These are phyloP conservation scores for Parnassius apollo DNA, from an alignment of 2,888 invertebrate species.

Conservation along the genomic window DNA sequence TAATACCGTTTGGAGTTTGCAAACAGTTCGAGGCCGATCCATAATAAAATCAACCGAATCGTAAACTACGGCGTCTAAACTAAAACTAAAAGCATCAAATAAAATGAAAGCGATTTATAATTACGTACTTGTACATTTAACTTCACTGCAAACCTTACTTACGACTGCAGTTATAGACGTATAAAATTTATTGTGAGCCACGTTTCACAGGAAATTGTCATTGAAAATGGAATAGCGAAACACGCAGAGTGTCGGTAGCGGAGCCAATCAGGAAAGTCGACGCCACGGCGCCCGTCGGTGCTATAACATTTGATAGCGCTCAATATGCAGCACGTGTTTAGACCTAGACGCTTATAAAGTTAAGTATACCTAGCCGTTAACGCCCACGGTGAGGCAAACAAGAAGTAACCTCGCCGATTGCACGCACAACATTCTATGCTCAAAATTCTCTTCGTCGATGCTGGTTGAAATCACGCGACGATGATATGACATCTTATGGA, in stretches of 20 bases:
- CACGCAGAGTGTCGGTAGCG: slow-evolving; percentile 35
- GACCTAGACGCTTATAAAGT: slow-evolving; percentile 26
- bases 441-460: background rate
- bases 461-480: too few relatives aligned
- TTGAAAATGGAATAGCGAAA: slow-evolving; percentile 36
- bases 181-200: slow-evolving; percentile 36
- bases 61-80: slow-evolving; percentile 7
- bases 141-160: slow-evolving; percentile 30
- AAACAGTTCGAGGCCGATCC: slow-evolving; percentile 3
- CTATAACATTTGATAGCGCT: slow-evolving; percentile 71
- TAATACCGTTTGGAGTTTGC: background rate
- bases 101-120: slow-evolving; percentile 29
- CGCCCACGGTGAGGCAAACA: slow-evolving; percentile 15
- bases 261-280: slow-evolving; percentile 60
- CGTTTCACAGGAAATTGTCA: slow-evolving; percentile 61
- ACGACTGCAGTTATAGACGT: slow-evolving; percentile 29
- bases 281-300: slow-evolving; percentile 60
- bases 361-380: slow-evolving; percentile 24
- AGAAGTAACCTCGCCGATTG: slow-evolving; percentile 14
- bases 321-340: slow-evolving; percentile 38
- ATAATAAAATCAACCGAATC: slow-evolving; percentile 1
- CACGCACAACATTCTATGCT: slow-evolving; percentile 19
- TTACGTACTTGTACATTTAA: slow-evolving; percentile 18
- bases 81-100: slow-evolving; percentile 12
- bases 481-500: too few relatives aligned